Percentiles rank a stretch among this genome's conserved stretches.
These are phyloP conservation scores for Agriopis marginaria DNA, from an alignment of 2,888 invertebrate genomes.

Conservation along the genomic window DNA sequence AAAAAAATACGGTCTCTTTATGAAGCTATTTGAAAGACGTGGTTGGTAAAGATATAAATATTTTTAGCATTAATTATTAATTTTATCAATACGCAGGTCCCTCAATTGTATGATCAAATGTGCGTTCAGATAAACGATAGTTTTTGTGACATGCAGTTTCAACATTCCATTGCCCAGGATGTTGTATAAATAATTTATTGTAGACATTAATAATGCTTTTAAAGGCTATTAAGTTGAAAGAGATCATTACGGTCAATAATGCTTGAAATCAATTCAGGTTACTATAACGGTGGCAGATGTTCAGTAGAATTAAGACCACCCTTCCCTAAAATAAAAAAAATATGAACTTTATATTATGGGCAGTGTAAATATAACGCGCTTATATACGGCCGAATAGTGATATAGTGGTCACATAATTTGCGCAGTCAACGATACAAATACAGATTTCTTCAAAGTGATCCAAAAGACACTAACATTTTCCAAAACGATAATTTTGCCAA, in stretches of 20 bases:
- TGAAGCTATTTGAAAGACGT: no score
- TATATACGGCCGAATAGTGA: background rate
- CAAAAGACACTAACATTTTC: background rate
- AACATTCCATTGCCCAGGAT: slow-evolving; percentile 14
- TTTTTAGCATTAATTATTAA: background rate
- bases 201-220: slow-evolving; percentile 48
- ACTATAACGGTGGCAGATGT: slow-evolving; percentile 51
- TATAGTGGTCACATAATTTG: background rate
- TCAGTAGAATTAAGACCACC: slow-evolving; percentile 26
- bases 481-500: slow-evolving; percentile 7
- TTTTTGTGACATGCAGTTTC: slow-evolving; percentile 10
- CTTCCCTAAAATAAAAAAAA: background rate
- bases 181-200: slow-evolving; percentile 26
- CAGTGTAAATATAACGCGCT: background rate
- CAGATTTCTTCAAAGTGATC: background rate
- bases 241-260: slow-evolving; percentile 53
- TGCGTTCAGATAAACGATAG: background rate
- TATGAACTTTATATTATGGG: no score
- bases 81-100: background rate
- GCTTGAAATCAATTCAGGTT: slow-evolving; percentile 57
- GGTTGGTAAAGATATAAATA: no score
- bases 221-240: slow-evolving; percentile 50
- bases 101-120: background rate
- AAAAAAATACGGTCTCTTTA: no score
- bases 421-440: slow-evolving; percentile 3